A percentile compares a stretch with the other conserved stretches of the same genome.
Evolutionary conservation across 2,113 vertebrate genomes (phyloP).

Genomic region (Cyphomyrus discorhynchus): DNA sequence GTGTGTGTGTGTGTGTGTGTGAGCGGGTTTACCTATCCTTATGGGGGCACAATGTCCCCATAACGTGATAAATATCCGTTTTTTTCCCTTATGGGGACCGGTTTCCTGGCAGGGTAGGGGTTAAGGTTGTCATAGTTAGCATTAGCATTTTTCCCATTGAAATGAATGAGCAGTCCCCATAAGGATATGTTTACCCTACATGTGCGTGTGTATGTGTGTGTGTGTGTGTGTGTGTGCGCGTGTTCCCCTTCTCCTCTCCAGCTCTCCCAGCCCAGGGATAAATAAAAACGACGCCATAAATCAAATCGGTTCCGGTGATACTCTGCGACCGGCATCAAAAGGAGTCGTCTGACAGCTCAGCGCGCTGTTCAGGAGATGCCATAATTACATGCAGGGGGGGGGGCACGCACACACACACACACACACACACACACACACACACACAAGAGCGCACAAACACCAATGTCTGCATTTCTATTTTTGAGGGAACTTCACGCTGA

Average conservation of each 20-base stretch:
- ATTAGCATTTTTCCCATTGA: no score
- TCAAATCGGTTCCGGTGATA: constrained; percentile 9
- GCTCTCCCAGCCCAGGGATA: background rate
- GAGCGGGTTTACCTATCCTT: no score
- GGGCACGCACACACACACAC: background rate
- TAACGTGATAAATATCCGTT: no score
- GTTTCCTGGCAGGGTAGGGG: no score
- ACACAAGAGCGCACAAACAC: background rate
- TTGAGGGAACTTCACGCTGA: background rate
- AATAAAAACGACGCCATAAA: constrained; percentile 6
- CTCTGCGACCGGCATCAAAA: background rate
- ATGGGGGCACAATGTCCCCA: no score
- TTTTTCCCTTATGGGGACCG: no score
- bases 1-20: background rate
- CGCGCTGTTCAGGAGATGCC: background rate
- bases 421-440: background rate
- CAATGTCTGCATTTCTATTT: background rate
- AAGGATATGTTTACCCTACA: no score
- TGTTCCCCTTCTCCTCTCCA: background rate
- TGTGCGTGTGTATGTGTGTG: no score
- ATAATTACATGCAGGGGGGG: background rate
- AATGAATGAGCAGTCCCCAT: no score
- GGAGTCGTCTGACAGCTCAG: background rate
- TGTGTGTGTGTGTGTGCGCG: background rate
- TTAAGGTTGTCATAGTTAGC: no score